Percentiles rank a stretch among this genome's conserved stretches.
Evolutionary conservation across 1,140 invertebrate genomes (phyloP).

Genomic region (Orius insidiosus): DNA sequence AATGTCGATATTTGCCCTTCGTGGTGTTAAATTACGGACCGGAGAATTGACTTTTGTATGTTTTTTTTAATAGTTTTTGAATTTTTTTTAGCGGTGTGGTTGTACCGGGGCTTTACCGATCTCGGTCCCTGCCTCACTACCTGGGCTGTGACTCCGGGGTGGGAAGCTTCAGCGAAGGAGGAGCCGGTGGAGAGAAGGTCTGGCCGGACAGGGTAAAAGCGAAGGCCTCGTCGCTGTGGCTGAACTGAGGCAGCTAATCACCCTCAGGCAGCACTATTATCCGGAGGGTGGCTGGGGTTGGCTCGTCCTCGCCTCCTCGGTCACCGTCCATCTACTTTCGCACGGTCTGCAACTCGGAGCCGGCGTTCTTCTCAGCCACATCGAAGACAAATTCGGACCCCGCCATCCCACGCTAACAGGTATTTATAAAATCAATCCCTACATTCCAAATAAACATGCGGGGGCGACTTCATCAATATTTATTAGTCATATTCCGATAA

Average conservation of each 20-base stretch:
- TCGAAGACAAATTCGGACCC: conserved; percentile 31
- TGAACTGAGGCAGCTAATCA: conserved; percentile 36
- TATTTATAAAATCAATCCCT: conserved; percentile 21
- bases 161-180: conserved; percentile 26
- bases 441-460: neutral
- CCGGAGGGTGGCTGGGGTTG: conserved; percentile 61
- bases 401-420: conserved; percentile 32
- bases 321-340: conserved; percentile 39
- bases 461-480: neutral
- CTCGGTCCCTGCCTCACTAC: conserved; percentile 28
- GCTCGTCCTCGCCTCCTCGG: conserved; percentile 39
- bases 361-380: conserved; percentile 35
- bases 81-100: conserved; percentile 24
- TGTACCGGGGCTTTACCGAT: conserved; percentile 24
- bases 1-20: neutral
- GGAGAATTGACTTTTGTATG: no score
- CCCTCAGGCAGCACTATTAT: conserved; percentile 51
- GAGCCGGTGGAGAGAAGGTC: conserved; percentile 22
- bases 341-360: conserved; percentile 41
- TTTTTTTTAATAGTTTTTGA: neutral
- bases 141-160: conserved; percentile 25
- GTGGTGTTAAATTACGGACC: neutral
- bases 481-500: no score
- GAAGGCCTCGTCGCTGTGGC: conserved; percentile 18
- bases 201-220: conserved; percentile 9